Conservation (phyloP, 2,113 vertebrate genomes). For the Tychaedon coryphoeus region DNA sequence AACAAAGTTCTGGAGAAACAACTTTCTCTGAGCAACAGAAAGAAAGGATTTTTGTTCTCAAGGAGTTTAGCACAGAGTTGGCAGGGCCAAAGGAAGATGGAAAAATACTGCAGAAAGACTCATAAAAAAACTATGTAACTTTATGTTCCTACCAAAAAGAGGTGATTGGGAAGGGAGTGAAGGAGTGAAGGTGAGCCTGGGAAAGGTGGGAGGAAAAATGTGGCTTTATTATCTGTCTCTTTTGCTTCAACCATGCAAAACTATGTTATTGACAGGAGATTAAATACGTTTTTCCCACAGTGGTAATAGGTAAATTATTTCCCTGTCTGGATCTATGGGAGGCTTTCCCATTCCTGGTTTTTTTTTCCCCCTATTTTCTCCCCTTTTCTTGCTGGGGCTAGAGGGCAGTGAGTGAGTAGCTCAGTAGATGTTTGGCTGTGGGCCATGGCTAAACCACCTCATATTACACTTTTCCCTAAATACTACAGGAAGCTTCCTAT, state of each 20-base stretch:
- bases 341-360: not conserved
- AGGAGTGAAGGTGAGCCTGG: not conserved
- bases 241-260: not conserved
- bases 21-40: not conserved
- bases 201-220: not conserved
- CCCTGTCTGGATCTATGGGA: not conserved
- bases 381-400: not conserved
- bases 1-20: not conserved
- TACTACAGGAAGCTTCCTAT: not conserved
- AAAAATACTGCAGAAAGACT: not conserved
- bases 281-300: not conserved
- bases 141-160: not conserved
- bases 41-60: not conserved
- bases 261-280: not conserved
- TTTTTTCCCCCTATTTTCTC: not conserved
- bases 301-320: not conserved
- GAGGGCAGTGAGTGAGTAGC: not conserved
- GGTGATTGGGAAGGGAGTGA: not conserved
- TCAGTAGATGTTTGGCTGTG: not conserved
- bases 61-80: not conserved
- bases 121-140: not conserved
- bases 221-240: not conserved
- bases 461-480: not conserved
- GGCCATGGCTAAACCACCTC: not conserved
- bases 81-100: not conserved